Conservation (phyloP, 2,888 invertebrate species). For the Sphaerophoria rueppellii region DNA sequence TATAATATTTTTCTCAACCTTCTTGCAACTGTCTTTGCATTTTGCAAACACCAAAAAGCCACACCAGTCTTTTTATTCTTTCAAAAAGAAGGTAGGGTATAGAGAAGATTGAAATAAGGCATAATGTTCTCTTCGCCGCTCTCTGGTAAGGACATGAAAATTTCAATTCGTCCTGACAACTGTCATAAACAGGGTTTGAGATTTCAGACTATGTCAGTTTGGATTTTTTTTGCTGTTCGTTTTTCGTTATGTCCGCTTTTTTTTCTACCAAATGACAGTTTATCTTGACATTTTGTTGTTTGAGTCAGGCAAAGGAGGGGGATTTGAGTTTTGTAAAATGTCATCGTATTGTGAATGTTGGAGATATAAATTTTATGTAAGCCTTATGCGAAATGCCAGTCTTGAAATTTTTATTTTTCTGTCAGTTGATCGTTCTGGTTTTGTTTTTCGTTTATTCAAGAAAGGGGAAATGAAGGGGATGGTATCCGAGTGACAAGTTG, state of each 20-base stretch:
- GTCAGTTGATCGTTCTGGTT: not conserved
- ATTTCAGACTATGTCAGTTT: conserved; percentile 70
- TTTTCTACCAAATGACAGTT: conserved; percentile 32
- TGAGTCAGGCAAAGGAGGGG: not conserved
- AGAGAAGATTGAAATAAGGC: conserved; percentile 71
- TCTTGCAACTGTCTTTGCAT: not conserved
- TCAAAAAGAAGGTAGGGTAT: conserved; percentile 2
- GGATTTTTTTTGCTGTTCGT: conserved; percentile 28
- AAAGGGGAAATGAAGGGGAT: no score
- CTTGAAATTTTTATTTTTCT: conserved; percentile 56
- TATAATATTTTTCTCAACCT: conserved; percentile 20
- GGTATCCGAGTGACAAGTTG: conserved; percentile 23
- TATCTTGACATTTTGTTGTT: conserved; percentile 56
- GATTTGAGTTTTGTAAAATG: conserved; percentile 46
- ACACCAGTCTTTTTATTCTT: conserved; percentile 39
- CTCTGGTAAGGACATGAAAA: conserved; percentile 70
- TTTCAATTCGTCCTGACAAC: conserved; percentile 76
- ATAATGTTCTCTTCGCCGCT: conserved; percentile 61
- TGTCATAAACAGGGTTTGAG: conserved; percentile 76
- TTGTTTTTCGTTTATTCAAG: conserved; percentile 42
- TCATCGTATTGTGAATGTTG: conserved; percentile 61
- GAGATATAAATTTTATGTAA: not conserved
- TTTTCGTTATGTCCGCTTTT: not conserved
- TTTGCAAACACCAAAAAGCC: conserved; percentile 37
- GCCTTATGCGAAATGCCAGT: conserved; percentile 60